These are phyloP conservation scores for Cepaea nemoralis DNA, from an alignment of 1,140 invertebrate species.

Conservation along the genomic window DNA sequence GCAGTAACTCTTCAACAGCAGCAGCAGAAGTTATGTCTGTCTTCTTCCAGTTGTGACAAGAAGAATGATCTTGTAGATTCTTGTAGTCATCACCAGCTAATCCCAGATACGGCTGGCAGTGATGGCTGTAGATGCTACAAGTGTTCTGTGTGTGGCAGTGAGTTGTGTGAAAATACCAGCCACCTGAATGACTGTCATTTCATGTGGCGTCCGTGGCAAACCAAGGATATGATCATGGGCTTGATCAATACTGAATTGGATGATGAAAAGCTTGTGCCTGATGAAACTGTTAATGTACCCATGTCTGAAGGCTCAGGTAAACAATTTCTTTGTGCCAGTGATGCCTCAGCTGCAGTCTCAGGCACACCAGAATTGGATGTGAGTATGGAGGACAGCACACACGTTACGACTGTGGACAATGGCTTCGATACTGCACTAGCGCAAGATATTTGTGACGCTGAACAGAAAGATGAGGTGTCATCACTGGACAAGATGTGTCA, in stretches of 20 bases:
- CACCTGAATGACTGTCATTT: not conserved
- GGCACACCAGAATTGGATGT: not conserved
- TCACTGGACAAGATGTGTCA: not conserved
- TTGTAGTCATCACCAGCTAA: not conserved
- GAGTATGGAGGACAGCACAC: not conserved
- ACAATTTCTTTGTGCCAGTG: too few relatives aligned
- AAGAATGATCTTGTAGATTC: too few relatives aligned
- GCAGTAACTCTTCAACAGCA: not conserved
- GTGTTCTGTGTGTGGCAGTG: not conserved
- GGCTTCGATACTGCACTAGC: not conserved
- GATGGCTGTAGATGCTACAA: not conserved
- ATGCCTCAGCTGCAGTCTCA: not conserved
- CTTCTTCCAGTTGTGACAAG: too few relatives aligned
- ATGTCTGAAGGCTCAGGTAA: too few relatives aligned
- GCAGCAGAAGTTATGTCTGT: not conserved
- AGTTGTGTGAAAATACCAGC: not conserved
- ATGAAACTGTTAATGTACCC: too few relatives aligned
- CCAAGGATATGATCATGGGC: not conserved
- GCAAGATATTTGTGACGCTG: not conserved
- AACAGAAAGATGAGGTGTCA: not conserved
- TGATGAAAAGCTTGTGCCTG: too few relatives aligned
- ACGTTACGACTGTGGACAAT: not conserved
- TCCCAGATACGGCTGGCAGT: not conserved
- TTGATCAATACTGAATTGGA: not conserved
- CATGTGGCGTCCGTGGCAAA: constrained; percentile 25